Evolutionary conservation across 2,888 invertebrate species (phyloP).

Genomic region (Scelioninae gen. 2): DNA sequence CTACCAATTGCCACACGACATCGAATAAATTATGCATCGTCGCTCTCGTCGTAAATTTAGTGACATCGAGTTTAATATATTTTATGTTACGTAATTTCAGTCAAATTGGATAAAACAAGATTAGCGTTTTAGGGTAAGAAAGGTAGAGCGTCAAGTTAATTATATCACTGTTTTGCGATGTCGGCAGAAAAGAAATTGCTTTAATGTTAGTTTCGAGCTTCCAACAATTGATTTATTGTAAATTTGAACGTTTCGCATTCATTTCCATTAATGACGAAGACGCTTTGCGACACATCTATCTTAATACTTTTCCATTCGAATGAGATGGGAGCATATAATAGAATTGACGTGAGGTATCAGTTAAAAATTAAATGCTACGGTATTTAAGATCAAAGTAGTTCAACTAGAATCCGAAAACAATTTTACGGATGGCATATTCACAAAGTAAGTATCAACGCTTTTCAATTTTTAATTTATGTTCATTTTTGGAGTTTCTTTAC

Average conservation of each 20-base stretch:
- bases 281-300: background rate
- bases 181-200: too few relatives aligned
- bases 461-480: too few relatives aligned
- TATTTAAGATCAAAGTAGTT: background rate
- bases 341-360: background rate
- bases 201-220: too few relatives aligned
- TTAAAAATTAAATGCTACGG: background rate
- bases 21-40: constrained; percentile 13
- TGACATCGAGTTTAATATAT: constrained; percentile 4
- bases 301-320: constrained; percentile 1
- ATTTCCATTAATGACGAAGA: background rate
- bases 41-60: background rate
- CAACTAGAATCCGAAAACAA: too few relatives aligned
- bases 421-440: too few relatives aligned
- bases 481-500: too few relatives aligned
- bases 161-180: too few relatives aligned
- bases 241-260: background rate
- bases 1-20: constrained; percentile 2
- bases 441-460: too few relatives aligned
- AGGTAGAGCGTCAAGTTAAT: too few relatives aligned
- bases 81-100: background rate
- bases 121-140: background rate
- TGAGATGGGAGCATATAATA: background rate
- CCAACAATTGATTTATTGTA: constrained; percentile 11
- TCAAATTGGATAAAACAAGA: constrained; percentile 10